These are phyloP conservation scores for Tachina lurida DNA, from an alignment of 2,888 invertebrate species.

Conservation along the genomic window DNA sequence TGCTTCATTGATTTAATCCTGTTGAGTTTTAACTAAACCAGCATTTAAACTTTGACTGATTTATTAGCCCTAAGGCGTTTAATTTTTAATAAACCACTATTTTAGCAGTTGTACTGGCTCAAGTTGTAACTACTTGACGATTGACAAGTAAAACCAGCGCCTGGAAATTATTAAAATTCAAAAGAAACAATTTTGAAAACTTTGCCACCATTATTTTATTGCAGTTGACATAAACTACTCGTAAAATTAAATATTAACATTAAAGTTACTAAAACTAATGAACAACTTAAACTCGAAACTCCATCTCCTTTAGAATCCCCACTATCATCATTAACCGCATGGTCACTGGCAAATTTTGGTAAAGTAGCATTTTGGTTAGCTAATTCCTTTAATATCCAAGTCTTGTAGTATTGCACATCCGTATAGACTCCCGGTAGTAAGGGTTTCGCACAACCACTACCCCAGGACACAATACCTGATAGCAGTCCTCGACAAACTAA, in stretches of 20 bases:
- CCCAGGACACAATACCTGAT: constrained; percentile 93
- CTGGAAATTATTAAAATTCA: no score
- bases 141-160: no score
- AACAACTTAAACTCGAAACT: constrained; percentile 6
- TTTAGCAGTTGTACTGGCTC: no score
- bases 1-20: no score
- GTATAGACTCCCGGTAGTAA: constrained; percentile 91
- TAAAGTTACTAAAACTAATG: constrained; percentile 27
- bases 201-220: background rate
- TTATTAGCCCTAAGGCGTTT: no score
- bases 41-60: no score
- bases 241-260: constrained; percentile 28
- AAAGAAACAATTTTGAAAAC: no score
- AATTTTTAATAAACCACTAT: no score
- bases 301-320: background rate
- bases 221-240: constrained; percentile 3
- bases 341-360: constrained; percentile 33
- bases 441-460: constrained; percentile 89
- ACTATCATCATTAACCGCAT: background rate
- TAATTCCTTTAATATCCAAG: constrained; percentile 45
- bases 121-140: no score
- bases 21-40: no score
- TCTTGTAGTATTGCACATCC: constrained; percentile 83
- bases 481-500: constrained; percentile 86
- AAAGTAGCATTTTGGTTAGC: constrained; percentile 37